A percentile compares a stretch with the other conserved stretches of the same genome.
These are phyloP conservation scores for Cyclophora albipunctata DNA, from an alignment of 2,888 invertebrate species.

Conservation along the genomic window DNA sequence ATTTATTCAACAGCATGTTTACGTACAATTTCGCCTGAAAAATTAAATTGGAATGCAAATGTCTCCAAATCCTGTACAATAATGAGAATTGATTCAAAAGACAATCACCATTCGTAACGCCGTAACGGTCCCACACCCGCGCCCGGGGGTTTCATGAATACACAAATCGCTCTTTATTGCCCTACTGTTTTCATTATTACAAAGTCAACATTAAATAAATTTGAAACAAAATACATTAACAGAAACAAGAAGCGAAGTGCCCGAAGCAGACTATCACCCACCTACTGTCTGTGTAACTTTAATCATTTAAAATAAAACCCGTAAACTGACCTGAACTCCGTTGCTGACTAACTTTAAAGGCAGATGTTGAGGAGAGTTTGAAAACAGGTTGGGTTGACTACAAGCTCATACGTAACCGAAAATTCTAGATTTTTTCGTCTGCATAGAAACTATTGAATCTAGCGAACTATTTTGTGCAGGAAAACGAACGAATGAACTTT, in stretches of 20 bases:
- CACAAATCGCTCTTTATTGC: constrained; percentile 45
- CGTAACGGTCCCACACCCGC: constrained; percentile 22
- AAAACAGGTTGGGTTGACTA: constrained; percentile 20
- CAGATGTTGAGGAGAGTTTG: constrained; percentile 23
- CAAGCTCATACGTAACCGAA: constrained; percentile 6
- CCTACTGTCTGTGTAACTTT: constrained; percentile 19
- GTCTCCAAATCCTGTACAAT: constrained; percentile 27
- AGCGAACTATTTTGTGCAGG: too few relatives aligned
- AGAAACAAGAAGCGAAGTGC: constrained; percentile 9
- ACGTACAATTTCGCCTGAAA: too few relatives aligned
- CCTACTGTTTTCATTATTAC: constrained; percentile 34
- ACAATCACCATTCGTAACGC: constrained; percentile 41
- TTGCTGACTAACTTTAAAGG: constrained; percentile 19
- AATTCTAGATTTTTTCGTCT: neutral
- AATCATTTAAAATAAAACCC: constrained; percentile 30
- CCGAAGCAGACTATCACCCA: constrained; percentile 16
- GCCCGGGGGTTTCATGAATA: constrained; percentile 44
- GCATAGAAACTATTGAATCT: too few relatives aligned
- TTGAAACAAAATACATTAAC: constrained; percentile 21
- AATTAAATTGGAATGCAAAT: constrained; percentile 23
- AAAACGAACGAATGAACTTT: neutral
- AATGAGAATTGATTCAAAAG: constrained; percentile 46
- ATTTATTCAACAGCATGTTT: too few relatives aligned
- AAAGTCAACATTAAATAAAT: constrained; percentile 32
- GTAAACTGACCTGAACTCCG: constrained; percentile 28